These are phyloP conservation scores for Pecten maximus DNA, from an alignment of 2,888 invertebrate species.

Conservation along the genomic window DNA sequence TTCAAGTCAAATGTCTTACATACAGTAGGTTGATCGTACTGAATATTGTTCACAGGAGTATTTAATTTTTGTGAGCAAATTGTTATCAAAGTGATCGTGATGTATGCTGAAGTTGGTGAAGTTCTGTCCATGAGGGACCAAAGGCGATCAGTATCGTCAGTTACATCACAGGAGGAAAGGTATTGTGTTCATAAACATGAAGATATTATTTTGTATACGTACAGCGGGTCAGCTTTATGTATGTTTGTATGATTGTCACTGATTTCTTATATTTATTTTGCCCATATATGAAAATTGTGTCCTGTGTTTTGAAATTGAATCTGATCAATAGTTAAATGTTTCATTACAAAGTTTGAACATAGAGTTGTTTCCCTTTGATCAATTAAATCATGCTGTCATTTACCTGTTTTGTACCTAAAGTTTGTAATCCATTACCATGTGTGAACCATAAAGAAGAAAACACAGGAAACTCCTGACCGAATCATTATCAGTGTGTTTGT, in stretches of 20 bases:
- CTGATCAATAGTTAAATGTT: too few relatives aligned
- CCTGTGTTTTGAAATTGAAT: too few relatives aligned
- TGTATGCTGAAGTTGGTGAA: neutral
- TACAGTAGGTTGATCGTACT: neutral
- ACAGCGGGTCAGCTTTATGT: too few relatives aligned
- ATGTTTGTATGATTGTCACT: too few relatives aligned
- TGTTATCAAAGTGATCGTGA: neutral
- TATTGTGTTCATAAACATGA: neutral
- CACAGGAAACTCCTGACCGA: too few relatives aligned
- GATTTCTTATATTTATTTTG: too few relatives aligned
- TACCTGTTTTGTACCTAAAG: too few relatives aligned
- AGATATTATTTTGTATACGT: too few relatives aligned
- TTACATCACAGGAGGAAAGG: slow-evolving; percentile 2
- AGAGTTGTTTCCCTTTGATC: slow-evolving; percentile 25
- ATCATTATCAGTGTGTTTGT: too few relatives aligned
- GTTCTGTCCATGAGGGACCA: neutral
- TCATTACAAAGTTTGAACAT: neutral
- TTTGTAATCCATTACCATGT: too few relatives aligned
- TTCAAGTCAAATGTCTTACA: neutral
- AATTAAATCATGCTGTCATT: neutral
- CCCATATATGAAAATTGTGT: too few relatives aligned
- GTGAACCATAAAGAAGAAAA: too few relatives aligned
- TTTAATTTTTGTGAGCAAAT: neutral
- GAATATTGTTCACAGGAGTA: neutral
- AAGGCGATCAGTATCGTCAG: neutral